Percentiles rank a stretch among this genome's conserved stretches.
These are phyloP conservation scores for Rhagonycha lutea DNA, from an alignment of 2,888 invertebrate species.

Conservation along the genomic window DNA sequence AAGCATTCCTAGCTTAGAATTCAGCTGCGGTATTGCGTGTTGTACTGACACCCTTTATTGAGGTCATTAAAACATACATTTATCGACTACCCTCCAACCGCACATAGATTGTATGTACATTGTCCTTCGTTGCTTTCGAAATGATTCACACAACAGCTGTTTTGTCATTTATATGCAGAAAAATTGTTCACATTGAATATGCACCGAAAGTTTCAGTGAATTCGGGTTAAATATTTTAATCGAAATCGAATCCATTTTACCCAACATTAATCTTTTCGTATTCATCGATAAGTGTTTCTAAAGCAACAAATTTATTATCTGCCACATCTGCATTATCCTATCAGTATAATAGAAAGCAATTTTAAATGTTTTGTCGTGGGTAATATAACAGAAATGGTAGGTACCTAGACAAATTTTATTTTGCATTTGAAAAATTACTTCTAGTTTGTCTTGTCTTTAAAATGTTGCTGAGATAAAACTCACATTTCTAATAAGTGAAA, in stretches of 20 bases:
- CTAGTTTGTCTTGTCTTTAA: neutral
- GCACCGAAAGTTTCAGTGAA: neutral
- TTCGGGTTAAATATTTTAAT: neutral
- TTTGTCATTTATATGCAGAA: constrained; percentile 9
- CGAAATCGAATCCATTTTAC: neutral
- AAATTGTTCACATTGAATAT: neutral
- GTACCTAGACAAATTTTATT: neutral
- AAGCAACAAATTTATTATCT: neutral
- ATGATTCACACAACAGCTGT: constrained; percentile 23
- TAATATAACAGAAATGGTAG: neutral
- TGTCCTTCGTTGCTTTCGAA: constrained; percentile 2
- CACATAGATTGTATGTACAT: constrained; percentile 14
- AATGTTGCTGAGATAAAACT: neutral
- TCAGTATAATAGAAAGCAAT: neutral
- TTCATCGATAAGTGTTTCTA: neutral
- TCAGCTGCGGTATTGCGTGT: constrained; percentile 17
- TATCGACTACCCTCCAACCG: constrained; percentile 18
- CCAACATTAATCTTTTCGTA: neutral
- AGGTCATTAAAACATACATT: constrained; percentile 26
- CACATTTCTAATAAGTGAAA: constrained; percentile 1
- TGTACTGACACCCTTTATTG: constrained; percentile 23
- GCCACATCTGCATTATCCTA: neutral
- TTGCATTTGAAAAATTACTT: neutral
- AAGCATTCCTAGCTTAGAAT: constrained; percentile 21
- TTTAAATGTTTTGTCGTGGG: neutral